Evolutionary conservation across 1,140 invertebrate genomes (phyloP).

Genomic region (Pararge aegeria): DNA sequence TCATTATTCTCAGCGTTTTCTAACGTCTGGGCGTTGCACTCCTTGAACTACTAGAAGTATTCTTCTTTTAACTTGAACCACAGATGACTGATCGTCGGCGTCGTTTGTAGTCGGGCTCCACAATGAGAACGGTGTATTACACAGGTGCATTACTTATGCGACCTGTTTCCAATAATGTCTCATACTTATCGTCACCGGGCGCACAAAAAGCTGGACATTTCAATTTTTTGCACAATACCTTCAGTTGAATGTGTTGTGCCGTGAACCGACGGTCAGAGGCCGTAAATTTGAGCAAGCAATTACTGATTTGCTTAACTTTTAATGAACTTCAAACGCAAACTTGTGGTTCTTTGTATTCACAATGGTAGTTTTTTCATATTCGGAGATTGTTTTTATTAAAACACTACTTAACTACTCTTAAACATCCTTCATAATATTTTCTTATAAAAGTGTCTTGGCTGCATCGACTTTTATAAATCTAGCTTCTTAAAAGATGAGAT

Average conservation of each 20-base stretch:
- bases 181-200: constrained; percentile 5
- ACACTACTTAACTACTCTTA: too few species aligned
- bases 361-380: too few species aligned
- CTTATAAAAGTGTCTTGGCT: too few species aligned
- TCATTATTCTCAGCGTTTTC: too few species aligned
- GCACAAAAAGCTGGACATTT: not conserved
- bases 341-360: too few species aligned
- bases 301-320: not conserved
- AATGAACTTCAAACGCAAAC: too few species aligned
- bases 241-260: not conserved
- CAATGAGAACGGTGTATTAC: not conserved
- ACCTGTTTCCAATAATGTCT: constrained; percentile 10
- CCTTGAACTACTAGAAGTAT: too few species aligned
- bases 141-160: not conserved
- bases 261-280: not conserved
- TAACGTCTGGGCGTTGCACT: too few species aligned
- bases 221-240: constrained; percentile 4
- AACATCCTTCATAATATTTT: too few species aligned
- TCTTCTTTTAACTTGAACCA: constrained; percentile 1
- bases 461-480: too few species aligned
- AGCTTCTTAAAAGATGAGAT: too few species aligned
- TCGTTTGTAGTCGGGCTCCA: constrained; percentile 2
- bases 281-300: not conserved
- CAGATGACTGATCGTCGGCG: not conserved
- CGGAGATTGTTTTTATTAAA: too few species aligned